Evolutionary conservation across 2,888 invertebrate genomes (phyloP).

Genomic region (Pteria penguin): DNA sequence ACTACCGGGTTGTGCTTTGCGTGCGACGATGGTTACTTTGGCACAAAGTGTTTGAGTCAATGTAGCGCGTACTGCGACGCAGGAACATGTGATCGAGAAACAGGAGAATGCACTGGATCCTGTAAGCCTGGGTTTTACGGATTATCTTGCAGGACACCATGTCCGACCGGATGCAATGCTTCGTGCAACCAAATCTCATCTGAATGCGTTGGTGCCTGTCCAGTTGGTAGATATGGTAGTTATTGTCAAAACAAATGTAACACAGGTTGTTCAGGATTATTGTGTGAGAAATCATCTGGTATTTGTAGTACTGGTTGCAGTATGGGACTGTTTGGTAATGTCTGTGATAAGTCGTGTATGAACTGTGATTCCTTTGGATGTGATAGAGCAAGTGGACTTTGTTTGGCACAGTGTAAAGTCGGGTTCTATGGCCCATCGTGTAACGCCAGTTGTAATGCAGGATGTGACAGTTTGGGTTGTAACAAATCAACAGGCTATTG

Average conservation of each 20-base stretch:
- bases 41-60: conserved; percentile 11
- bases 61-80: conserved; percentile 23
- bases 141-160: conserved; percentile 7
- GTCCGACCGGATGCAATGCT: conserved; percentile 7
- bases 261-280: conserved; percentile 2
- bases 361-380: conserved; percentile 19
- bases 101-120: conserved; percentile 12
- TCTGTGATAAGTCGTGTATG: conserved; percentile 22
- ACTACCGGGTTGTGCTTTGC: conserved; percentile 18
- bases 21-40: conserved; percentile 33
- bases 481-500: conserved; percentile 18
- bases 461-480: conserved; percentile 11
- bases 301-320: conserved; percentile 19
- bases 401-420: conserved; percentile 16
- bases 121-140: conserved; percentile 31
- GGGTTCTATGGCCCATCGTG: conserved; percentile 29
- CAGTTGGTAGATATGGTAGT: conserved; percentile 11
- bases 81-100: conserved; percentile 10
- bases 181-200: conserved; percentile 18
- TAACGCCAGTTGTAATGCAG: conserved; percentile 8
- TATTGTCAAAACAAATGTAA: background rate
- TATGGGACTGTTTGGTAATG: conserved; percentile 16
- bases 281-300: background rate
- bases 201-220: conserved; percentile 25
- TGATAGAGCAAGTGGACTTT: conserved; percentile 15